A percentile compares a stretch with the other conserved stretches of the same genome.
Evolutionary conservation across 2,797 vertebrate species (phyloP).

Genomic region (Falco peregrinus): DNA sequence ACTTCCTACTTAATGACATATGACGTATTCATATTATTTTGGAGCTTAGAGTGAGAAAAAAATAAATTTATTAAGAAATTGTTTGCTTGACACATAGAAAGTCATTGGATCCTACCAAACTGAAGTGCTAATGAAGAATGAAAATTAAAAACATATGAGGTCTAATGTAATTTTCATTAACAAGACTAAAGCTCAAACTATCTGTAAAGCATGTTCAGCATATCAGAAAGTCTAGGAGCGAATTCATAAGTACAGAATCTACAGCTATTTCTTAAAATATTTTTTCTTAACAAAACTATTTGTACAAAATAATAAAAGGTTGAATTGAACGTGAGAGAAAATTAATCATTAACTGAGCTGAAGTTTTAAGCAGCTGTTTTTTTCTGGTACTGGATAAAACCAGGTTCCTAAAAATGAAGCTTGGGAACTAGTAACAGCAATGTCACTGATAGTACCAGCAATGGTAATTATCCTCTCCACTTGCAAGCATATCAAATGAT

Average conservation of each 20-base stretch:
- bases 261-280: background rate
- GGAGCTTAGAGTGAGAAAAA: background rate
- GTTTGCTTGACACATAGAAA: background rate
- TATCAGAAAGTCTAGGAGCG: background rate
- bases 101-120: background rate
- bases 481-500: background rate
- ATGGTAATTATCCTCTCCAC: background rate
- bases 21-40: background rate
- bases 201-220: background rate
- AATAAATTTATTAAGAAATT: background rate
- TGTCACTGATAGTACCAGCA: background rate
- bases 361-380: background rate
- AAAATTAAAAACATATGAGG: background rate
- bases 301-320: background rate
- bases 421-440: background rate
- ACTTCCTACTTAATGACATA: background rate
- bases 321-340: background rate
- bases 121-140: background rate
- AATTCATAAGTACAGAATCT: background rate
- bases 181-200: background rate
- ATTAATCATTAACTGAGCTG: background rate
- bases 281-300: background rate
- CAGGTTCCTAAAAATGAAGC: constrained; percentile 14
- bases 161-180: background rate
- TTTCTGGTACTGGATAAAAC: background rate